Evolutionary conservation across 2,113 vertebrate genomes (phyloP).

Genomic region (Girardinichthys multiradiatus): DNA sequence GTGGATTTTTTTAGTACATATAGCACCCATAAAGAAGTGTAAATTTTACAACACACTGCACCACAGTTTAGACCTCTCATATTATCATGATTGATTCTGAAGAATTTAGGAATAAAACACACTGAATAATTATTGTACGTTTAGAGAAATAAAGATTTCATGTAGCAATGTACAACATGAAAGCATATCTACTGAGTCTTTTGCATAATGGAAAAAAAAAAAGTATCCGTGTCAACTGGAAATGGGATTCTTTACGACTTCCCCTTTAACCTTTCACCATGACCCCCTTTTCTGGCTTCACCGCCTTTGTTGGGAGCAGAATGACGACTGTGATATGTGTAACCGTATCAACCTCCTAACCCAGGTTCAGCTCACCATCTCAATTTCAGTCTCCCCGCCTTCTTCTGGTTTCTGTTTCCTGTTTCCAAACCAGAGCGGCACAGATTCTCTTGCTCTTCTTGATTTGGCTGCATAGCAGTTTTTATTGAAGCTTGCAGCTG

Average conservation of each 20-base stretch:
- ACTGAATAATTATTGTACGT: too few species aligned
- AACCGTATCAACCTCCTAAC: conserved; percentile 43
- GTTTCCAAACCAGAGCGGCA: conserved; percentile 29
- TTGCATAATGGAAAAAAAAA: conserved; percentile 44
- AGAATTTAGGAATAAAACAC: too few species aligned
- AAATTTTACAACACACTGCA: too few species aligned
- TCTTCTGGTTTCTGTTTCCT: conserved; percentile 55
- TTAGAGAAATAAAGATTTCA: too few species aligned
- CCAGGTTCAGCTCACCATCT: conserved; percentile 34
- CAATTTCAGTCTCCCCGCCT: conserved; percentile 41
- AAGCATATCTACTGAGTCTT: conserved; percentile 5
- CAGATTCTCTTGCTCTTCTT: conserved; percentile 33
- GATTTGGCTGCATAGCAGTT: neutral
- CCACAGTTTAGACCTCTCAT: too few species aligned
- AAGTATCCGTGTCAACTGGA: conserved; percentile 21
- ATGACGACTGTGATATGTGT: conserved; percentile 39
- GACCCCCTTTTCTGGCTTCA: conserved; percentile 48
- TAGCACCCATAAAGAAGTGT: too few species aligned
- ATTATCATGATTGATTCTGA: too few species aligned
- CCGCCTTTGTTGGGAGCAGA: conserved; percentile 26
- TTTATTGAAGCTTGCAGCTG: conserved; percentile 7
- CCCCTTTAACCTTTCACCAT: conserved; percentile 40
- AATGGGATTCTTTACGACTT: conserved; percentile 25
- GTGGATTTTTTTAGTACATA: too few species aligned
- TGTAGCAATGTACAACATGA: neutral